Conservation (phyloP, 2,113 vertebrate genomes). For the Sinocyclocheilus anshuiensis region DNA sequence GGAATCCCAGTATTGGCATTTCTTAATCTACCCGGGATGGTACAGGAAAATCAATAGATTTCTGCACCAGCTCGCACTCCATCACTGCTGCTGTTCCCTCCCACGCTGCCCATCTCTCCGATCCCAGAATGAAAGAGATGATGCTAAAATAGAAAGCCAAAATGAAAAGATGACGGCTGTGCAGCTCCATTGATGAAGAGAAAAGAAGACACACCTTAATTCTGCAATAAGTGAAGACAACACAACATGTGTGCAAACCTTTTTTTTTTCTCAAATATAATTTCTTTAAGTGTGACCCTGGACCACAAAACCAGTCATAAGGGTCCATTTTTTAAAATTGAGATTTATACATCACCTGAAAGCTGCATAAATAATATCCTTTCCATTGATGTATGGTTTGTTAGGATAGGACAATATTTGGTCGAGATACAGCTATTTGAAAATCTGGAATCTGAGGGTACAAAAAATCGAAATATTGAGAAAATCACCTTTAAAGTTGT, state of each 20-base stretch:
- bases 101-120: not conserved
- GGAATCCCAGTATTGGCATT: constrained; percentile 59
- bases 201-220: not conserved
- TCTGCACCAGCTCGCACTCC: not conserved
- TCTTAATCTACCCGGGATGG: constrained; percentile 9
- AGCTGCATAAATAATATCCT: too few species aligned
- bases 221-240: not conserved
- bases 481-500: too few species aligned
- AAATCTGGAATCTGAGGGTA: too few species aligned
- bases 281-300: not conserved
- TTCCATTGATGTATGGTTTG: too few species aligned
- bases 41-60: constrained; percentile 20
- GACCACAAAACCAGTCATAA: too few species aligned
- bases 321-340: too few species aligned
- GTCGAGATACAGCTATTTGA: too few species aligned
- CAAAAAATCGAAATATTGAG: too few species aligned
- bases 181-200: not conserved
- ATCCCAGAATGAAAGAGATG: not conserved
- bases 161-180: not conserved
- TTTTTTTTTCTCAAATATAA: not conserved
- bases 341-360: too few species aligned
- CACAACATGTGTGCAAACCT: not conserved
- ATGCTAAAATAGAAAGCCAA: not conserved
- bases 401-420: too few species aligned
- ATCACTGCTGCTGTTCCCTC: not conserved